Evolutionary conservation across 1,140 invertebrate species (phyloP).

Genomic region (Odontomachus brunneus): DNA sequence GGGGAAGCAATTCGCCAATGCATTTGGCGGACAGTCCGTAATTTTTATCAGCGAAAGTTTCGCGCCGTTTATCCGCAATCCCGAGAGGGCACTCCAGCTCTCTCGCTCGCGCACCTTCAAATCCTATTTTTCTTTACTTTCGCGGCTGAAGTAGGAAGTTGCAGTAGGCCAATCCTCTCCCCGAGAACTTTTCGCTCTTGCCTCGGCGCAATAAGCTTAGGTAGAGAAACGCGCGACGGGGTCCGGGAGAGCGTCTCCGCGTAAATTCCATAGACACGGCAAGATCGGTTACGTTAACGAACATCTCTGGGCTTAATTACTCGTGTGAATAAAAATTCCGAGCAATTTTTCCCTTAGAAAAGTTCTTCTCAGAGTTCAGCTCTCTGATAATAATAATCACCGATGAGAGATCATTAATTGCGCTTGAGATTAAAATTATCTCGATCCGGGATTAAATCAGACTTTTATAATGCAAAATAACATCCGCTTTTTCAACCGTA

Average conservation of each 20-base stretch:
- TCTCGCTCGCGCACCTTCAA: constrained; percentile 33
- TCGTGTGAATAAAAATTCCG: too few relatives aligned
- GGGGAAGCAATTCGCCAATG: constrained; percentile 43
- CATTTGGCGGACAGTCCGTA: constrained; percentile 29
- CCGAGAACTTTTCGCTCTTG: constrained; percentile 68
- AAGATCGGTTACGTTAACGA: neutral
- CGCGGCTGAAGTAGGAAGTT: constrained; percentile 73
- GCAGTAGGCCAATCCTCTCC: constrained; percentile 66
- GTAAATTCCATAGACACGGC: neutral
- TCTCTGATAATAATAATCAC: too few relatives aligned
- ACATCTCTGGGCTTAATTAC: too few relatives aligned
- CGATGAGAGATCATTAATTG: too few relatives aligned
- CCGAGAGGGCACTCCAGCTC: constrained; percentile 15
- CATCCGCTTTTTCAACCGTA: too few relatives aligned
- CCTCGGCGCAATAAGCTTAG: constrained; percentile 72
- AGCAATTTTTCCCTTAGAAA: too few relatives aligned
- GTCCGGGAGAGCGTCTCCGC: constrained; percentile 23
- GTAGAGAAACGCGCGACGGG: constrained; percentile 38
- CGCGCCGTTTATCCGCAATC: constrained; percentile 14
- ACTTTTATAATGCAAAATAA: too few relatives aligned
- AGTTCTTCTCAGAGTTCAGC: too few relatives aligned
- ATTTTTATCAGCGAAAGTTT: constrained; percentile 41
- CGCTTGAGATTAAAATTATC: too few relatives aligned
- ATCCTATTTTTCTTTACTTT: constrained; percentile 72
- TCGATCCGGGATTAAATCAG: too few relatives aligned